Percentiles rank a stretch among this genome's conserved stretches.
phyloP scores from a whole-genome alignment of 2,797 vertebrate species.

The Ateles fusciceps region DNA sequence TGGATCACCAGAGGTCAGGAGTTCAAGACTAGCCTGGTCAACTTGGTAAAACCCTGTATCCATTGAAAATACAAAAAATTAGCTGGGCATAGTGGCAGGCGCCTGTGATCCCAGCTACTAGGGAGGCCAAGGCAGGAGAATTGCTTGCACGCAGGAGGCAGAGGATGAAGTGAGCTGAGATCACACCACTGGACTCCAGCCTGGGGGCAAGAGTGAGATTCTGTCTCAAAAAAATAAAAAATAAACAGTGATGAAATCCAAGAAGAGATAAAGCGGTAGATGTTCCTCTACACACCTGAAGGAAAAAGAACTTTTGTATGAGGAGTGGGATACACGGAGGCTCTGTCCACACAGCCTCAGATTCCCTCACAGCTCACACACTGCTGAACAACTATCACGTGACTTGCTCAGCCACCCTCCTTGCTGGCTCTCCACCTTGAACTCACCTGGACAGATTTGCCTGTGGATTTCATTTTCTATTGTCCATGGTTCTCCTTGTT shows the following conservation, averaged over 20 bases:
- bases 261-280: not conserved
- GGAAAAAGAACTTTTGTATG: not conserved
- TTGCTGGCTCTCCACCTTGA: not conserved
- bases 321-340: rapidly evolving
- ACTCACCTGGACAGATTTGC: not conserved
- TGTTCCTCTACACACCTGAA: not conserved
- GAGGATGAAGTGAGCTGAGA: no score
- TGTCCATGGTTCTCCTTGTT: not conserved
- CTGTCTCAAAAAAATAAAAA: not conserved
- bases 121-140: no score
- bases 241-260: not conserved
- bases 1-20: no score
- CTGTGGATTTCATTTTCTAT: not conserved
- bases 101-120: no score
- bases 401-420: not conserved
- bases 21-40: no score
- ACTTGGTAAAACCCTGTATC: no score
- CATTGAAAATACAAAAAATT: no score
- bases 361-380: not conserved
- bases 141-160: no score
- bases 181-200: no score
- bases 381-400: not conserved
- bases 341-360: not conserved
- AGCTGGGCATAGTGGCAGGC: no score
- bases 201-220: no score